phyloP scores from a whole-genome alignment of 2,113 vertebrate species.

The Rhinogobius similis region DNA sequence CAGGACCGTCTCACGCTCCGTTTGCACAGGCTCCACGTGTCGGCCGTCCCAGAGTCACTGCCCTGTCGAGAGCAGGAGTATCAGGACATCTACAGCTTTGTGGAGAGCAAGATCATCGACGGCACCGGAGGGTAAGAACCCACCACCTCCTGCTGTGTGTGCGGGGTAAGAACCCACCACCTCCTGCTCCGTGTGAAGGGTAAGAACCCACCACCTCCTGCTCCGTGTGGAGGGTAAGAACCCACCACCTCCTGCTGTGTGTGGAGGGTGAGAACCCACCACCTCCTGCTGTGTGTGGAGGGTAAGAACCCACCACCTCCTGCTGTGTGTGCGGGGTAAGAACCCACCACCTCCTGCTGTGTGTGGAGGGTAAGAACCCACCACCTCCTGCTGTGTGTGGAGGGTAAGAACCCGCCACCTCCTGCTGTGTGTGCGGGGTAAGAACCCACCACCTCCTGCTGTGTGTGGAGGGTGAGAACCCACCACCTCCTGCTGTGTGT shows the following conservation, averaged over 20 bases:
- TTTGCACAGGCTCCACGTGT: neutral
- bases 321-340: constrained; percentile 99
- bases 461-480: no score
- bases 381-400: no score
- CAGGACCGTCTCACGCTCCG: neutral
- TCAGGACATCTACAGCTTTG: constrained; percentile 93
- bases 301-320: no score
- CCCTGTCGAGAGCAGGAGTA: constrained; percentile 97
- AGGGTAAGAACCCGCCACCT: no score
- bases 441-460: constrained; percentile 44
- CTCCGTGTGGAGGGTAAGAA: constrained; percentile 95
- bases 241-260: neutral
- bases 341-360: neutral
- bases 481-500: no score
- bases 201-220: no score
- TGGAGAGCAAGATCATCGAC: constrained; percentile 94
- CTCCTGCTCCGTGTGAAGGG: no score
- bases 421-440: no score
- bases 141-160: neutral
- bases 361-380: no score
- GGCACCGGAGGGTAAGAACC: constrained; percentile 89
- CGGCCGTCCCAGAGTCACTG: constrained; percentile 82
- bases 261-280: no score
- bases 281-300: no score
- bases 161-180: no score